Base-by-base conservation (phyloP, 2,888 invertebrate species). In the Allygus modestus region DNA sequence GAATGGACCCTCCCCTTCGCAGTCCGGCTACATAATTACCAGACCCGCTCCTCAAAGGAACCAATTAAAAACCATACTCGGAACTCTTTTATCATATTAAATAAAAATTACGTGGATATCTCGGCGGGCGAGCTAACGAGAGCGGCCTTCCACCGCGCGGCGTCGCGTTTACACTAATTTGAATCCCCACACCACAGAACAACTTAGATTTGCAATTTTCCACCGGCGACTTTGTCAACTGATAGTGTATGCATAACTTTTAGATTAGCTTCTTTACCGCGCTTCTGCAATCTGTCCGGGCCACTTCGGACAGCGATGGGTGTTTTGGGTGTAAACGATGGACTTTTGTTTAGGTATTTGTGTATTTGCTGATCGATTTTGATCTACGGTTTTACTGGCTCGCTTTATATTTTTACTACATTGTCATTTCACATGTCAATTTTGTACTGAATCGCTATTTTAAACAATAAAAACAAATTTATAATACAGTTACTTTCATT, bases 51-150 rank as follows among this genome's bases (percentile, higher is more conserved):
- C 85, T 85, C 85, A 86, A 86, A 85, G 86, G 84, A 81, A 84
- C 86, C 85, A 86, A 85, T 86, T 85, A 86, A 86, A 86, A 79
- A 31, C 83, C 83, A 79, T 41, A 37, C 75, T 41, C 84, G 43
- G 46, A 37, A 69, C 86, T 86, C 86, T 87, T 87, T 87, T 87
- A 87, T 87, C 87, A 87, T 86, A 87, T 87, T 87, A 87, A 87
- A 87, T 85, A 86, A 86, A 86, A 86, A 87, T 87, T 87, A 77
- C 46, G 75, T 20, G 43, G 28, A 65, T 58, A 20, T 77, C 86
- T 85, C 83, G 46, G 11, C 17, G 75, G 20, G 33, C 12, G n/a
- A 23, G 75, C 17, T 71, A 71, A 33, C 71, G 71, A 71, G 71
- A 28, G 23, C 54, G 54, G n/a, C n/a, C n/a, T 17, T 54, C 54